These are phyloP conservation scores for Drosophila parabipectinata DNA, from an alignment of 1,140 invertebrate species.

Conservation along the genomic window DNA sequence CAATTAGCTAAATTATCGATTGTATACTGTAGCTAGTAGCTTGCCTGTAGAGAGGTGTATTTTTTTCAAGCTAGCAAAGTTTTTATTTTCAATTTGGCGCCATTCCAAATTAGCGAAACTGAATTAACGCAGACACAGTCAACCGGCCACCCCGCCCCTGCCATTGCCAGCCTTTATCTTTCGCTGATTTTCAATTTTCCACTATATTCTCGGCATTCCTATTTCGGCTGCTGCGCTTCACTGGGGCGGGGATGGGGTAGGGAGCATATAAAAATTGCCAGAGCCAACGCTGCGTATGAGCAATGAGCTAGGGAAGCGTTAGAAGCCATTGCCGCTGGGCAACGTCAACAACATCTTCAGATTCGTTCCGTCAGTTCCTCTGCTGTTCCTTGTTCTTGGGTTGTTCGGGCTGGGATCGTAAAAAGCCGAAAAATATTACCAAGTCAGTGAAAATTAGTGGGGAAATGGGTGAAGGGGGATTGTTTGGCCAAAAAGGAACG, in stretches of 20 bases:
- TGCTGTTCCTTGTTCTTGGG: background rate
- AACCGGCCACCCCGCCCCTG: background rate
- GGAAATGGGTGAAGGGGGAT: conserved; percentile 2
- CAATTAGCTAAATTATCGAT: conserved; percentile 41
- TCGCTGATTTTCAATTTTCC: conserved; percentile 68
- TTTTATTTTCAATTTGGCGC: conserved; percentile 72
- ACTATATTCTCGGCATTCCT: conserved; percentile 47
- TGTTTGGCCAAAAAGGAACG: conserved; percentile 22
- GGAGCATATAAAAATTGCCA: conserved; percentile 4
- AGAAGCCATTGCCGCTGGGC: conserved; percentile 27
- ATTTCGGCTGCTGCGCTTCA: conserved; percentile 6
- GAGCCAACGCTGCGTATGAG: conserved; percentile 61
- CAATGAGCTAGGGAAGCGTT: conserved; percentile 32
- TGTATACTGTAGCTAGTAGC: conserved; percentile 45
- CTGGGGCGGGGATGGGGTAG: background rate
- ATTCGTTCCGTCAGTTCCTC: background rate
- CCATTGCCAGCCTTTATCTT: conserved; percentile 44
- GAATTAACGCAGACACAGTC: conserved; percentile 57
- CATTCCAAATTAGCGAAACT: conserved; percentile 74
- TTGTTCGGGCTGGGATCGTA: conserved; percentile 17
- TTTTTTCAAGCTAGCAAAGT: conserved; percentile 49
- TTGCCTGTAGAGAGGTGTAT: conserved; percentile 6
- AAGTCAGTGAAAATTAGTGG: conserved; percentile 43
- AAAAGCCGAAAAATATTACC: conserved; percentile 53
- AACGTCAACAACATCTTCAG: conserved; percentile 18